Base-by-base conservation (phyloP, 1,140 invertebrate genomes). In the Zophobas atratus region DNA sequence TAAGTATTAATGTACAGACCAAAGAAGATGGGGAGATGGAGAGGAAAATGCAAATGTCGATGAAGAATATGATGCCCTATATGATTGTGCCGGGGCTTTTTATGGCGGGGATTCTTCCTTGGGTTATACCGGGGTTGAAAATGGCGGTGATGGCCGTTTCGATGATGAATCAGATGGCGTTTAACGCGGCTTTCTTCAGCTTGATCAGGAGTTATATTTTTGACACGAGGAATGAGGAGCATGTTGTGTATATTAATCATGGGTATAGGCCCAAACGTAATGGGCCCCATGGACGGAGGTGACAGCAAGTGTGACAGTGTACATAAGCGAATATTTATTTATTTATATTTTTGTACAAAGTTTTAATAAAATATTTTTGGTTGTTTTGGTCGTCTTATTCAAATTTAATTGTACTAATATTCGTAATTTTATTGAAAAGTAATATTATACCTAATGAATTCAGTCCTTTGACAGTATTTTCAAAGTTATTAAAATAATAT, bases 161-260 rank as follows among this genome's bases (percentile, higher is more conserved):
- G 6, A 83, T 85, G 81, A 76, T 86, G 1, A 86, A 86, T 72
- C 82, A 86, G 36, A 82, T 86, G 82, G 84, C 82, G 0, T 86
- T 86, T 75, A 83, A 73, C 36, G 76, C 82, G 5, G 82, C 80
- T 34, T 57, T 86, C 35, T 77, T 84, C 76, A 70, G 81, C 4
- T 43, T 86, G 34, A 77, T 86, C 1, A 76, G 86, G 32, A 81
- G 82, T 74, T 85, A 84, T 73, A 81, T 86, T 32, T 86, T 86
- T 77, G 84, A 86, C 77, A 72, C 74, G 2, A 75, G 72, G n/a
- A 80, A 80, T 35, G 76, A 83, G 32, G 84, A 86, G 56, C 83
- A 86, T 60, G 80, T 86, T 20, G 67, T 86, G 46, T 86, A 86
- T 75, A 74, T 86, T 6, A 86, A 86, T 82, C 77, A 84, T 74